phyloP scores from a whole-genome alignment of 2,797 vertebrate species.

The Melopsittacus undulatus region DNA sequence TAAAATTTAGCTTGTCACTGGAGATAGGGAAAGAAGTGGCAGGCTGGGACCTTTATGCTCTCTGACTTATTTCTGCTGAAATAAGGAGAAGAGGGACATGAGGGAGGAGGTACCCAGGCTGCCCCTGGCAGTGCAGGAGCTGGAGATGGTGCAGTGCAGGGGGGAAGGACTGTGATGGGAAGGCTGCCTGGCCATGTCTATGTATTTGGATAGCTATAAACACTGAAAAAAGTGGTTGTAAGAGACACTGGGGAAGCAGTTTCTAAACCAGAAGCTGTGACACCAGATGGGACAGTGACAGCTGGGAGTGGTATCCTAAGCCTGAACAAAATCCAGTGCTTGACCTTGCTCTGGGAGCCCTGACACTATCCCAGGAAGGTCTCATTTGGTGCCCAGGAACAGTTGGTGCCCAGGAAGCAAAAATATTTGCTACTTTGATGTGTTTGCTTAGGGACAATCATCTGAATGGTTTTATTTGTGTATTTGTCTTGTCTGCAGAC shows the following conservation, averaged over 20 bases:
- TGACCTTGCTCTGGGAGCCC: neutral
- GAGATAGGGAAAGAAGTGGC: neutral
- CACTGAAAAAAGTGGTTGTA: neutral
- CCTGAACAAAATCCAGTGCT: neutral
- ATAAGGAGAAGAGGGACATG: neutral
- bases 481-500: slow-evolving; percentile 61
- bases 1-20: neutral
- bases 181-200: neutral
- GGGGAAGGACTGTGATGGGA: neutral
- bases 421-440: neutral
- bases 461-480: neutral
- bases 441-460: neutral
- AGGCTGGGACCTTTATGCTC: neutral
- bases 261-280: neutral
- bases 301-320: neutral
- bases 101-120: neutral
- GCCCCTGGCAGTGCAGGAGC: neutral
- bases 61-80: neutral
- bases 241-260: neutral
- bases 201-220: neutral
- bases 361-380: neutral
- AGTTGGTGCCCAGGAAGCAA: neutral
- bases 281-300: neutral
- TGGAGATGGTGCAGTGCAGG: accelerated
- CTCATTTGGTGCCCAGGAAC: neutral